Evolutionary conservation across 2,888 invertebrate genomes (phyloP), one percentile per base, ranked within the genome.

Genomic region (Eulithis prunata): DNA sequence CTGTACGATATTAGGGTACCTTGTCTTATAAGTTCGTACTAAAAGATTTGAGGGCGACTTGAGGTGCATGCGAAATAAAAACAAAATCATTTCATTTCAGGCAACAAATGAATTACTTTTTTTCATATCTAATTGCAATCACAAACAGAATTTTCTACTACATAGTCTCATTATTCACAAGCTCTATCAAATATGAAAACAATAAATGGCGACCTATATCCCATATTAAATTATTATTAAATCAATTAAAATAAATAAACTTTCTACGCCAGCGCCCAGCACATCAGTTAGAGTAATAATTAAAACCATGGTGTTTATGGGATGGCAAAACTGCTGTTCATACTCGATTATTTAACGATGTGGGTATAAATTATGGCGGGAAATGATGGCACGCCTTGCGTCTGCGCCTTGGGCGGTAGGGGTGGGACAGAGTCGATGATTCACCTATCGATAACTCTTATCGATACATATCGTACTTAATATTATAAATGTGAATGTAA

Each of bases 291-390:
- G 69, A 72, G 81, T 76, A 79, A 82, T 84, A 89, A 90, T 89
- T 89, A 85, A 82, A 84, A 80, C 78, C 78, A 71, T 77, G 76
- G 83, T 83, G 82, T 83, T 83, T 84, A 84, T 79, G 79, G 76
- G 75, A 74, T 78, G 79, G 83, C 81, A 82, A 85, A 84, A 87
- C 83, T 78, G 77, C 71, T 71, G 78, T 78, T 75, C 72, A 70
- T 70, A 70, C 62, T 74, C 84, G 83, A 87, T 91, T 91, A 89
- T 89, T 90, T 91, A 89, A 88, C 84, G 84, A 87, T 80, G 83
- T 75, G 79, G 80, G 89, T 85, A 89, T 92, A 90, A 91, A 90
- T 92, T 91, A 91, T 89, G 82, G 83, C 78, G 78, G 80, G 79
- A 87, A 84, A 86, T 89, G 86, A 86, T 54, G 87, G 78, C 87